phyloP scores from a whole-genome alignment of 2,888 invertebrate species.

The Neria commutata region DNA sequence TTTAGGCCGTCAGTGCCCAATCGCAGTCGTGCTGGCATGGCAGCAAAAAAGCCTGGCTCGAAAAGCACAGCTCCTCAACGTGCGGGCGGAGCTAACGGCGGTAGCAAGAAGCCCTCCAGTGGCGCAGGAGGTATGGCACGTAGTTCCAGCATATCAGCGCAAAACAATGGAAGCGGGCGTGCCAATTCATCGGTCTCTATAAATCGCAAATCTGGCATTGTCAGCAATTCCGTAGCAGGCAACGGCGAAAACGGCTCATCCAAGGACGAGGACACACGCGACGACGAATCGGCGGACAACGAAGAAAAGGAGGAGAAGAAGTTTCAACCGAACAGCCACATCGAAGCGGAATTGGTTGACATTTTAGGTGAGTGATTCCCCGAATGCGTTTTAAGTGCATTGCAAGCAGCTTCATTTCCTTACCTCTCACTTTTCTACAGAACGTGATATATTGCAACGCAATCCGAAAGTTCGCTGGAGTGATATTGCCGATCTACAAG shows the following conservation, averaged over 20 bases:
- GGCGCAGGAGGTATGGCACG: conserved; percentile 35
- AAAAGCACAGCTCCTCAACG: conserved; percentile 57
- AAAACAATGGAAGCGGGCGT: conserved; percentile 35
- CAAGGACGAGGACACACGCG: conserved; percentile 70
- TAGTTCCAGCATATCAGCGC: conserved; percentile 5
- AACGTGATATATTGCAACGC: conserved; percentile 95
- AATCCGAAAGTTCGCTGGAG: conserved; percentile 96
- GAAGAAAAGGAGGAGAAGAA: conserved; percentile 84
- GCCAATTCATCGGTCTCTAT: conserved; percentile 34
- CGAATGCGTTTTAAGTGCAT: conserved; percentile 21
- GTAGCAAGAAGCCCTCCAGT: conserved; percentile 36
- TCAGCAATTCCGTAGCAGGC: conserved; percentile 29
- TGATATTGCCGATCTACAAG: conserved; percentile 87
- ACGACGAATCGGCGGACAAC: conserved; percentile 67
- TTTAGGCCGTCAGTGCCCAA: conserved; percentile 49
- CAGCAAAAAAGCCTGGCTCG: conserved; percentile 41
- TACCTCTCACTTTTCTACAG: conserved; percentile 64
- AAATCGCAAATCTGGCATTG: conserved; percentile 16
- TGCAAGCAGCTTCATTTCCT: background rate
- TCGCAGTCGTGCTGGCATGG: conserved; percentile 42
- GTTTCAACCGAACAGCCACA: conserved; percentile 80
- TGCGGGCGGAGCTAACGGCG: conserved; percentile 36
- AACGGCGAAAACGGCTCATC: conserved; percentile 38
- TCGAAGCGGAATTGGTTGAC: conserved; percentile 92
- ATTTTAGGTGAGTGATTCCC: conserved; percentile 71